Base-by-base conservation (phyloP, 2,113 vertebrate genomes). In the Zosterops japonicus region DNA sequence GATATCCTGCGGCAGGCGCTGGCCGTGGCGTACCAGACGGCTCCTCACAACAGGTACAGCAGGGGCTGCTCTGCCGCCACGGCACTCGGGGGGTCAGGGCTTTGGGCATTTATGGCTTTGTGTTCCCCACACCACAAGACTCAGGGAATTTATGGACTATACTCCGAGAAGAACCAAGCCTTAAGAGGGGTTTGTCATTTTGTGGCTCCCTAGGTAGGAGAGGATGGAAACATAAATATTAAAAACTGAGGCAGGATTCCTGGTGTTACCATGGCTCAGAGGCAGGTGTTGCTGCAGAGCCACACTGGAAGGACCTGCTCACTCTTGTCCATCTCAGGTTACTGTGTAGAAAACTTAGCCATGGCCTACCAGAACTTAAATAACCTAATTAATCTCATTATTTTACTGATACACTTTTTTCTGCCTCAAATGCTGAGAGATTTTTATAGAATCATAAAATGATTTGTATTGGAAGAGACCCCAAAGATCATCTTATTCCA, bases 1-100 rank as follows among this genome's bases (percentile, higher is more conserved):
- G 99, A 99, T 83, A 97, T 99, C 94, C 98, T 99, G 49, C 98
- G 99, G 94, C 98, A 99, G 74, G 98, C 99, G 2, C 97, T 99
- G 59, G 99, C 99, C 4, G 98, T 98, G 63, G 99, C 98, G 3
- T 98, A 98, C 72, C 97, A 98, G 95, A 98, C 98, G 81, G 98
- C 99, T 74, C 98, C 98, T 95, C 98, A 98, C 90, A 99, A 98
- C 98, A 99, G 99, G 99, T 99, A 98, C 81, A 6, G n/a, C 78
- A 33, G 9, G 36, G 11, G 24, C 64, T 78, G 35, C 53, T 59
- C 55, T 76, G 47, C 29, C 14, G 4, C 56, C 19, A 2, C 15
- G 4, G 33, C 72, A 25, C 53, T 28, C 2, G 14, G 33, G 67
- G 12, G 9, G 55, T 22, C 33, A 7, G 44, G 81, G 18, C 83